A percentile compares a stretch with the other conserved stretches of the same genome.
phyloP scores from a whole-genome alignment of 2,888 invertebrate genomes.

The Tetheella fluctuosa region DNA sequence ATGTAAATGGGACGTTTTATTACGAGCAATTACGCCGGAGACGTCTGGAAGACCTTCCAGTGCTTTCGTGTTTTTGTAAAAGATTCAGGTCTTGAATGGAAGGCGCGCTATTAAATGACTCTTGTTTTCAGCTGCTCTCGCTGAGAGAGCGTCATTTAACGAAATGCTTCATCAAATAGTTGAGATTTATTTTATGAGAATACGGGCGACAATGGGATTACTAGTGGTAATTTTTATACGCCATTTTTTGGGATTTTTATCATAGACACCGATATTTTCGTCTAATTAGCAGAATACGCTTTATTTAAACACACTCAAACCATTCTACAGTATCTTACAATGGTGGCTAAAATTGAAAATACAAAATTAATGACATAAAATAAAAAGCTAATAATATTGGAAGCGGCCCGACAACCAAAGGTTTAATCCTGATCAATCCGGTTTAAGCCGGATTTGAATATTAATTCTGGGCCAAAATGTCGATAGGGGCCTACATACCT shows the following conservation, averaged over 20 bases:
- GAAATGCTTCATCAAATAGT: neutral
- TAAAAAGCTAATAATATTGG: neutral
- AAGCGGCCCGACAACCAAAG: conserved; percentile 10
- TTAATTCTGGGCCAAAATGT: conserved; percentile 20
- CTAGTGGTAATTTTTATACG: no score
- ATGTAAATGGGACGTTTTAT: conserved; percentile 15
- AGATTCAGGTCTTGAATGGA: conserved; percentile 1
- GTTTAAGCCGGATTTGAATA: conserved; percentile 20
- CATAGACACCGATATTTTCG: no score
- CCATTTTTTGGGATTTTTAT: no score
- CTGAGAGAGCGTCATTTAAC: neutral
- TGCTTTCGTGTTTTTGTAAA: conserved; percentile 11
- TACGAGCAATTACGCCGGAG: conserved; percentile 9
- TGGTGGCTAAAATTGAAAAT: no score
- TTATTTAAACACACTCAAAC: no score
- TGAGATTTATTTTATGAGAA: neutral
- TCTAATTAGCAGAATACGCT: no score
- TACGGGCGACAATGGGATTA: no score
- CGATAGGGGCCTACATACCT: conserved; percentile 7
- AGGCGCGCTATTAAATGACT: conserved; percentile 10
- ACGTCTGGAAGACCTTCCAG: neutral
- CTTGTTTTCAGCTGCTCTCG: neutral
- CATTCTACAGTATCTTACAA: no score
- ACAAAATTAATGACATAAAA: no score
- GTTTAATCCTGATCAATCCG: conserved; percentile 21